phyloP scores from a whole-genome alignment of 1,140 invertebrate genomes.

The Aplysia californica region DNA sequence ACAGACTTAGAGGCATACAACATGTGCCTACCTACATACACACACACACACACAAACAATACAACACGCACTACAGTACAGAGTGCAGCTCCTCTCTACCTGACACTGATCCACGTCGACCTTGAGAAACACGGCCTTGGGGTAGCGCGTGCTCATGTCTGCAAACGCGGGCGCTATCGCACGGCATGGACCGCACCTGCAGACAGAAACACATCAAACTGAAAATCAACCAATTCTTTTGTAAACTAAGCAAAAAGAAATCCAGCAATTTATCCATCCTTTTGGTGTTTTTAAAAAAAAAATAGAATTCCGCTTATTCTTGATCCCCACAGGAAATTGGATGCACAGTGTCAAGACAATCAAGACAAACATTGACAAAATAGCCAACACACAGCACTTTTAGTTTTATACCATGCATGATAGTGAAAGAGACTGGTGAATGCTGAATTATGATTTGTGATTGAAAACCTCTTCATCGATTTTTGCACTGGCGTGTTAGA shows the following conservation, averaged over 20 bases:
- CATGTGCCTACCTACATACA: not conserved
- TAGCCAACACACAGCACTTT: too few relatives aligned
- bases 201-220: slow-evolving; percentile 17
- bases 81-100: slow-evolving; percentile 35
- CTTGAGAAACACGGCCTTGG: slow-evolving; percentile 92
- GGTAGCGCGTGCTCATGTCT: slow-evolving; percentile 85
- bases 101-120: slow-evolving; percentile 79
- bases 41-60: not conserved
- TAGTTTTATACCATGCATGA: too few relatives aligned
- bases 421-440: too few relatives aligned
- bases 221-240: not conserved
- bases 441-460: too few relatives aligned
- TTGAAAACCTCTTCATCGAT: too few relatives aligned
- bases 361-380: not conserved
- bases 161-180: slow-evolving; percentile 92
- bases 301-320: too few relatives aligned
- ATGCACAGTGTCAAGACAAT: too few relatives aligned
- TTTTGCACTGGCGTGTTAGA: too few relatives aligned
- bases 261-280: too few relatives aligned
- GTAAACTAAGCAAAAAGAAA: too few relatives aligned
- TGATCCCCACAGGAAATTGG: not conserved
- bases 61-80: not conserved
- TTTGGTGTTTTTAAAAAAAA: too few relatives aligned
- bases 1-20: too few relatives aligned
- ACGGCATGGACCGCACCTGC: slow-evolving; percentile 94